Evolutionary conservation across 2,888 invertebrate species (phyloP).

Genomic region (Lasioglossum lativentre): DNA sequence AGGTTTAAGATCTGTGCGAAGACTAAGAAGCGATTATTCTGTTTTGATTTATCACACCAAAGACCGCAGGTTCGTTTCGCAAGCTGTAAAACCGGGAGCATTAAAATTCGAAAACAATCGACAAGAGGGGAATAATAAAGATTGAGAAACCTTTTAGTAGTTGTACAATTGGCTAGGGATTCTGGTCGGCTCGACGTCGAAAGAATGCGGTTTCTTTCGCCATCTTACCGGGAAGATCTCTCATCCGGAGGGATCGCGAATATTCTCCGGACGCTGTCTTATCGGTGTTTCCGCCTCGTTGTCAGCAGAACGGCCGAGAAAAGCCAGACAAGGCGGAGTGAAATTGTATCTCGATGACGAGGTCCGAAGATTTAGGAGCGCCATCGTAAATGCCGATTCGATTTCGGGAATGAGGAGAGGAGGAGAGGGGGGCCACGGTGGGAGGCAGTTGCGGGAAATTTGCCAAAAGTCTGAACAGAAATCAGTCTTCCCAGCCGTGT

Average conservation of each 20-base stretch:
- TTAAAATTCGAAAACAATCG: background rate
- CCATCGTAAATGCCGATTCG: conserved; percentile 72
- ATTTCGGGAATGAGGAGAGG: conserved; percentile 68
- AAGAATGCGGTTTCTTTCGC: background rate
- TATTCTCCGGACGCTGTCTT: background rate
- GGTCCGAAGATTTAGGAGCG: conserved; percentile 64
- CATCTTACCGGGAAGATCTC: background rate
- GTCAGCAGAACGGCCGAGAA: conserved; percentile 23
- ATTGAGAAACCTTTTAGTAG: background rate
- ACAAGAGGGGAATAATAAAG: background rate
- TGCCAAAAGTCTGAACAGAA: conserved; percentile 71
- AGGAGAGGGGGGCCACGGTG: conserved; percentile 56
- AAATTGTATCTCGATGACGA: conserved; percentile 72
- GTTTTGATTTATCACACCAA: background rate
- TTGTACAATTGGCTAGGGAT: background rate
- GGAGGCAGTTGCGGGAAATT: conserved; percentile 69
- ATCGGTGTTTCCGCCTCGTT: background rate
- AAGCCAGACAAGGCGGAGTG: conserved; percentile 55
- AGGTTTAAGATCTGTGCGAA: too few species aligned
- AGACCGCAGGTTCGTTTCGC: background rate
- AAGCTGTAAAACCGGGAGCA: background rate
- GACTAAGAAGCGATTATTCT: background rate
- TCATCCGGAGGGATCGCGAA: background rate
- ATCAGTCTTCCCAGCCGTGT: conserved; percentile 66
- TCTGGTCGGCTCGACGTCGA: background rate